Evolutionary conservation across 2,113 vertebrate genomes (phyloP), one percentile per base, ranked within the genome.

Genomic region (Apodemus speciosus): DNA sequence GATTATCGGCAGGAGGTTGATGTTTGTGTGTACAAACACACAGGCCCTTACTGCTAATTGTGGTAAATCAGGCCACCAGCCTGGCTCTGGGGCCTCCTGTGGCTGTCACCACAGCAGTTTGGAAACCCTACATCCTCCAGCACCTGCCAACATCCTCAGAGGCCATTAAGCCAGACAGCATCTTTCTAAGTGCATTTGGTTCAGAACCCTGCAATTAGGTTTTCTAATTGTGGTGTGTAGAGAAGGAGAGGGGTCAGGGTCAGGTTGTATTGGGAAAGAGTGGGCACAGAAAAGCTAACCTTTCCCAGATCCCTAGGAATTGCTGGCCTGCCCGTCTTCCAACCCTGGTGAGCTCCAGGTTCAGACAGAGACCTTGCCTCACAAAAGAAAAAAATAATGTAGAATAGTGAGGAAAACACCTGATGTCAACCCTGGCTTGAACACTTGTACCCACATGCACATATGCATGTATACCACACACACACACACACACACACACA

Each of bases 1-100:
- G 97, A 93, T 97, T 98, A 96, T 97, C 96, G 86, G 89, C 91
- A 90, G 92, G 94, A 98, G 97, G 95, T 51, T 95, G 95, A 97
- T 92, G 96, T 77, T 85, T 89, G 49, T 91, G 64, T 89, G 83
- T 62, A 92, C 96, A 96, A 98, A 97, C 95, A 97, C 53, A 91
- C 85, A 38, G 85, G 81, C 94, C 80, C 58, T 91, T 95, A 77
- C 93, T 97, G 84, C 83, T 97, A 96, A 97, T 95, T 97, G 96
- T 96, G 95, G 94, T 91, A 89, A 95, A 88, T 94, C 72, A 86
- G 83, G 46, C 93, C 88, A 95, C 92, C 79, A 25, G 68, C 30
- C 91, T 85, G 81, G 88, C 92, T 96, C 88, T 92, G 93, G 95
- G 89, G 86, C 96, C 91, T 16, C 35, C 68, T 85, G 69, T 77